Conservation (phyloP, 2,113 vertebrate species). For the Ciconia maguari region DNA sequence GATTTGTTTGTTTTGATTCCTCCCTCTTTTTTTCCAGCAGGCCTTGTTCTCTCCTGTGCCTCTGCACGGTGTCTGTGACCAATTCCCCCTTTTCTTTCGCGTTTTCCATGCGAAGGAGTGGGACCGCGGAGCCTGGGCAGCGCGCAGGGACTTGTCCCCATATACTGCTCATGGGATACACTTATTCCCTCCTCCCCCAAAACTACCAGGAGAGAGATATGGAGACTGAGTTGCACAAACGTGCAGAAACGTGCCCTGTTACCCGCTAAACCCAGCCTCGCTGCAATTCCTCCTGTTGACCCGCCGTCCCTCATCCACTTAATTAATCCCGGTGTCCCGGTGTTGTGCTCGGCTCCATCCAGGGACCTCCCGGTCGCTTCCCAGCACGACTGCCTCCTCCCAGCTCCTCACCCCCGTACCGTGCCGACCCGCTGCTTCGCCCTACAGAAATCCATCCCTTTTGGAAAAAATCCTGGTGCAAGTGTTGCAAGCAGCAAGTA, state of each 20-base stretch:
- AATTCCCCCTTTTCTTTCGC: neutral
- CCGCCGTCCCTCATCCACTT: rapidly evolving
- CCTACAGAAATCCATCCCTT: neutral
- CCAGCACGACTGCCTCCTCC: rapidly evolving
- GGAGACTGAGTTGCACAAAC: neutral
- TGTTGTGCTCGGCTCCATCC: neutral
- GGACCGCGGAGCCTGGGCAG: rapidly evolving
- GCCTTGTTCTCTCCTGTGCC: neutral
- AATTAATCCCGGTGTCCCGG: rapidly evolving
- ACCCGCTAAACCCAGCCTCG: neutral
- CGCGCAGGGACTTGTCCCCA: neutral
- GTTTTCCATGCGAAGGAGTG: neutral
- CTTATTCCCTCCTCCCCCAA: neutral
- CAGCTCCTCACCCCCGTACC: neutral
- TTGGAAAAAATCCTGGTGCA: neutral
- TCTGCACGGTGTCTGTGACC: neutral
- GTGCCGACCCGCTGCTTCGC: rapidly evolving
- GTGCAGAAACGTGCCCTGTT: neutral
- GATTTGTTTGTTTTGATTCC: slow-evolving; percentile 33
- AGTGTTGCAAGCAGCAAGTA: neutral
- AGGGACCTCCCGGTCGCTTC: neutral
- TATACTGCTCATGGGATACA: neutral
- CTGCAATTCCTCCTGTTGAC: neutral
- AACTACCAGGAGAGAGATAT: rapidly evolving
- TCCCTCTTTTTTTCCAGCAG: neutral